Base-by-base conservation (phyloP, 2,113 vertebrate species). In the Clarias batrachus region DNA sequence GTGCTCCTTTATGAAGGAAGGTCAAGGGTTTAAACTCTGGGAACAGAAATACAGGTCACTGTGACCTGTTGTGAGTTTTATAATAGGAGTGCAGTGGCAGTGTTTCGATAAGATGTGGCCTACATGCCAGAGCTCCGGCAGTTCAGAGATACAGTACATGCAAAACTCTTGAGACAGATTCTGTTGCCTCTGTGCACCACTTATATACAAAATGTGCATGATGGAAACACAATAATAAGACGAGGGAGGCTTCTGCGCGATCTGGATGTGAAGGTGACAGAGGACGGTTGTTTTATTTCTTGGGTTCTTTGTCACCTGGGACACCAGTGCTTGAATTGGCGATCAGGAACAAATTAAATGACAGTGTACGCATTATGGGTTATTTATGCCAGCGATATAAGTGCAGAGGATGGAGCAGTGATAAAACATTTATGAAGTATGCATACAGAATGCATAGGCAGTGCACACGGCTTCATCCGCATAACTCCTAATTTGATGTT, bases 201-300 rank as follows among this genome's bases (percentile, higher is more conserved):
- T 70, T 63, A 57, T 70, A 33, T 27, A 63, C 57, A 56, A 57
- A 16, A 57, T 56, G 5, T 33, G 14, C 56, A 19, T 59, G 90
- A 89, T 87, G 86, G 73, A 82, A 48, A 48, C 48, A 89, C 92
- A 92, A 91, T 93, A 90, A 93, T 93, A 93, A 90, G 85, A 66
- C 87, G 14, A 25, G 37, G 54, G 82, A 87, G 62, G 33, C 27
- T 59, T 77, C 19, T 52, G 59, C 62, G 82, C 66, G 71, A 84
- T 84, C 81, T 78, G 88, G 70, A 82, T 82, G 83, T 65, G 10
- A 81, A 84, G 68, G 65, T 87, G 84, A 88, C 62, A 48, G 23
- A 79, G 59, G 21, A 83, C 48, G 57, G 52, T 87, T 87, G 85
- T 68, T 57, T 59, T 16, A 48, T 82, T 66, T 79, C 62, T 87